phyloP scores from a whole-genome alignment of 2,797 vertebrate species.

The Rhadinocentrus ornatus region DNA sequence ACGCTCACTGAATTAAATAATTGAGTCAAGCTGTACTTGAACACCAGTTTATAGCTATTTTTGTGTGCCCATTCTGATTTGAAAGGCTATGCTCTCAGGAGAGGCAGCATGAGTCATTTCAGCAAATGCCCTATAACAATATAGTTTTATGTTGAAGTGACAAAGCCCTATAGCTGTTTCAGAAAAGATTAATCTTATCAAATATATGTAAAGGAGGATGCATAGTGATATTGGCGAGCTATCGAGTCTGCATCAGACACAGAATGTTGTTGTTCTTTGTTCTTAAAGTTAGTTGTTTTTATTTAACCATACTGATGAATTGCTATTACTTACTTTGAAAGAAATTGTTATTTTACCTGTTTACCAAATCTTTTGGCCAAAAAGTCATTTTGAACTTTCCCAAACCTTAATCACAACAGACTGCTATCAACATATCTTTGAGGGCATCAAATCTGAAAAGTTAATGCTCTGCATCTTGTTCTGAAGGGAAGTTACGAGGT shows the following conservation, averaged over 20 bases:
- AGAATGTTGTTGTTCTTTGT: background rate
- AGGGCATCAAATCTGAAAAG: background rate
- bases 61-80: slow-evolving; percentile 15
- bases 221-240: background rate
- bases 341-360: background rate
- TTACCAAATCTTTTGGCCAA: background rate
- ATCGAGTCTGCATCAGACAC: background rate
- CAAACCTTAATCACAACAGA: no score
- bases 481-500: background rate
- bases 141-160: slow-evolving; percentile 14
- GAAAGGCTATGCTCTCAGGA: slow-evolving; percentile 8
- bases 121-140: slow-evolving; percentile 19
- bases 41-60: slow-evolving; percentile 17
- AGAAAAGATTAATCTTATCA: slow-evolving; percentile 9
- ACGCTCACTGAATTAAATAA: background rate
- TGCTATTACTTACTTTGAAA: background rate
- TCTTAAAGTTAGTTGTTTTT: background rate
- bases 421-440: no score
- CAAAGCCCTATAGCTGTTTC: slow-evolving; percentile 2
- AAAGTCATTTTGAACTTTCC: background rate
- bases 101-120: slow-evolving; percentile 23
- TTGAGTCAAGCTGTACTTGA: slow-evolving; percentile 22
- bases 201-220: slow-evolving; percentile 3
- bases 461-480: background rate
- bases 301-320: background rate